Evolutionary conservation across 2,888 invertebrate genomes (phyloP).

Genomic region (Cataglyphis rosenhaueri): DNA sequence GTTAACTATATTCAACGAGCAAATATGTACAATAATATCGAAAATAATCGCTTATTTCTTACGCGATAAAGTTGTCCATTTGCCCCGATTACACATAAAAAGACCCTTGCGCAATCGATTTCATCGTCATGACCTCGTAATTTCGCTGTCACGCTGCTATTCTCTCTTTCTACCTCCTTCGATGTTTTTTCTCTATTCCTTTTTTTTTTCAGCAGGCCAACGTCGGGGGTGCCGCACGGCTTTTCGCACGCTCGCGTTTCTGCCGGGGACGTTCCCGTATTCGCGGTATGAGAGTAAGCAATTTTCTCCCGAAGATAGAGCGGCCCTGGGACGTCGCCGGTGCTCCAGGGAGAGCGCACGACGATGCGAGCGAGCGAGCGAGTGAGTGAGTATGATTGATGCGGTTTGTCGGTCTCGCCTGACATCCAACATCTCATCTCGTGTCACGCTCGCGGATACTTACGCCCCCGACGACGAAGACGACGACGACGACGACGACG

Average conservation of each 20-base stretch:
- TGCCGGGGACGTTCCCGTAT: conserved; percentile 74
- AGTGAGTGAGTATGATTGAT: conserved; percentile 85
- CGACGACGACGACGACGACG: conserved; percentile 46
- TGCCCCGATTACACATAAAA: neutral
- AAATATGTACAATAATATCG: neutral
- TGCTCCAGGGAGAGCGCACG: conserved; percentile 73
- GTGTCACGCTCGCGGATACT: conserved; percentile 50
- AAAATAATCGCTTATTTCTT: neutral
- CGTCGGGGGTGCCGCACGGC: conserved; percentile 36
- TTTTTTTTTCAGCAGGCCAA: conserved; percentile 31
- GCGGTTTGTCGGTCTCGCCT: conserved; percentile 76
- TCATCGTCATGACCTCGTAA: conserved; percentile 34
- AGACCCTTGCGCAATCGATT: conserved; percentile 7
- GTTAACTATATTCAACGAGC: conserved; percentile 3
- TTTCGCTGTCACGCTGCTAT: conserved; percentile 20
- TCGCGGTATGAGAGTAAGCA: conserved; percentile 76
- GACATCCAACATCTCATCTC: conserved; percentile 73
- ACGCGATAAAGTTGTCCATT: neutral
- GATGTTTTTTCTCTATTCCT: neutral
- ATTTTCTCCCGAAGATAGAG: conserved; percentile 80
- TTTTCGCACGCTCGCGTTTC: conserved; percentile 58
- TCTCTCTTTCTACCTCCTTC: neutral
- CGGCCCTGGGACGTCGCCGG: conserved; percentile 70
- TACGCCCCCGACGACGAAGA: conserved; percentile 61
- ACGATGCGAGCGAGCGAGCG: conserved; percentile 78